phyloP scores from a whole-genome alignment of 2,113 vertebrate genomes.

The Cyprinus carpio region DNA sequence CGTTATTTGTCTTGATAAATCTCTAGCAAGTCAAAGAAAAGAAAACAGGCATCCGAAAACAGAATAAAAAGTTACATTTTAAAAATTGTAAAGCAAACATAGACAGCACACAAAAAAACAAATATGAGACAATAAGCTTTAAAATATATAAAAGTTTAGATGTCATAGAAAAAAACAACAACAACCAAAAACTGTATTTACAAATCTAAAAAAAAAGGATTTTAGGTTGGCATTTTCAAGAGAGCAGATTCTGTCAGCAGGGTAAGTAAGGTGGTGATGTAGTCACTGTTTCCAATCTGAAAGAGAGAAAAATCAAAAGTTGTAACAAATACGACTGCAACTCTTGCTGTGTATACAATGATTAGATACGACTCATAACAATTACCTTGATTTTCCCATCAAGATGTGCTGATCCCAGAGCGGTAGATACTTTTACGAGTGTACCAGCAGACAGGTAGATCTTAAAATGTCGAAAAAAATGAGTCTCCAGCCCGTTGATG shows the following conservation, averaged over 20 bases:
- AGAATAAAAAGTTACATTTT: neutral
- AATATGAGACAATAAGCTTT: constrained; percentile 11
- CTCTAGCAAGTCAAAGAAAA: neutral
- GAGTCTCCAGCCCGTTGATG: constrained; percentile 81
- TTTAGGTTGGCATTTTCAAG: constrained; percentile 73
- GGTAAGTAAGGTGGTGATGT: constrained; percentile 80
- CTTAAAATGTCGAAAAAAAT: constrained; percentile 91
- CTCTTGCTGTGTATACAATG: neutral
- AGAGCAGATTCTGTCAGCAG: constrained; percentile 86
- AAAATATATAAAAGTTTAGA: neutral
- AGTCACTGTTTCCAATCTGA: constrained; percentile 83
- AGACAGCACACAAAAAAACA: constrained; percentile 10
- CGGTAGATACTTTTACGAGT: constrained; percentile 83
- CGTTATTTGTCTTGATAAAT: constrained; percentile 12
- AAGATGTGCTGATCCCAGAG: constrained; percentile 82
- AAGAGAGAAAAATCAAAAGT: constrained; percentile 54
- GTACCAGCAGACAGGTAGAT: constrained; percentile 84
- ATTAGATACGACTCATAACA: neutral
- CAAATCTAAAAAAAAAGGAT: neutral
- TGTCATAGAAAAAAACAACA: neutral
- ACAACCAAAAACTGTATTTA: constrained; percentile 2
- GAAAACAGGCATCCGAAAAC: neutral
- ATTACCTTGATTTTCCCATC: constrained; percentile 88
- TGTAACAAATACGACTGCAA: neutral
- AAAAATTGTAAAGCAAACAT: constrained; percentile 10